Evolutionary conservation across 2,797 vertebrate species (phyloP).

Genomic region (Enteromius paludinosus): DNA sequence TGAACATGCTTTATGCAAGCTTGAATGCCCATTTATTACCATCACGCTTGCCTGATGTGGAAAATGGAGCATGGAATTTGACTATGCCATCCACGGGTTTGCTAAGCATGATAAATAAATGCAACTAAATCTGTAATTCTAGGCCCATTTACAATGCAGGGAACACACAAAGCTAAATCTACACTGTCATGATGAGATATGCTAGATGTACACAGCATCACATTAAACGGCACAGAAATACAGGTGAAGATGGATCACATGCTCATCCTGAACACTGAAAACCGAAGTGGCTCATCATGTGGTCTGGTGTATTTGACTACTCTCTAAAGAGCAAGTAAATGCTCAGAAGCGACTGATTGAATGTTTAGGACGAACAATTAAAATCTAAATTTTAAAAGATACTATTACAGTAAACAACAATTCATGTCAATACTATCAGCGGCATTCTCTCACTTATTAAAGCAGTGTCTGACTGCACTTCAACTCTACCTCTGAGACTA

Average conservation of each 20-base stretch:
- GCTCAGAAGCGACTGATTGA: not conserved
- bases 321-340: not conserved
- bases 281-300: not conserved
- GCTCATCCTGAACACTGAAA: not conserved
- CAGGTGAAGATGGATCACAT: conserved; percentile 23
- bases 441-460: not conserved
- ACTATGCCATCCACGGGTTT: conserved; percentile 1
- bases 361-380: not conserved
- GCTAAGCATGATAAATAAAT: conserved; percentile 17
- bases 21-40: conserved; percentile 6
- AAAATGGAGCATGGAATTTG: conserved; percentile 31
- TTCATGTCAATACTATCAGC: not conserved
- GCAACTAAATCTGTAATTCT: not conserved
- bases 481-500: conserved; percentile 10
- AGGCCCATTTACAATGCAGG: not conserved
- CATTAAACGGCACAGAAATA: conserved; percentile 18
- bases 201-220: conserved; percentile 4
- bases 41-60: not conserved
- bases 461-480: not conserved
- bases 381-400: not conserved
- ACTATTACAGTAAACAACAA: not conserved
- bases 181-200: not conserved
- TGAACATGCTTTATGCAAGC: not conserved
- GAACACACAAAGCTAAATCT: not conserved
- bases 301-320: not conserved